A percentile compares a stretch with the other conserved stretches of the same genome.
Conservation (phyloP, 2,797 vertebrate species). For the Silurus lanzhouensis region DNA sequence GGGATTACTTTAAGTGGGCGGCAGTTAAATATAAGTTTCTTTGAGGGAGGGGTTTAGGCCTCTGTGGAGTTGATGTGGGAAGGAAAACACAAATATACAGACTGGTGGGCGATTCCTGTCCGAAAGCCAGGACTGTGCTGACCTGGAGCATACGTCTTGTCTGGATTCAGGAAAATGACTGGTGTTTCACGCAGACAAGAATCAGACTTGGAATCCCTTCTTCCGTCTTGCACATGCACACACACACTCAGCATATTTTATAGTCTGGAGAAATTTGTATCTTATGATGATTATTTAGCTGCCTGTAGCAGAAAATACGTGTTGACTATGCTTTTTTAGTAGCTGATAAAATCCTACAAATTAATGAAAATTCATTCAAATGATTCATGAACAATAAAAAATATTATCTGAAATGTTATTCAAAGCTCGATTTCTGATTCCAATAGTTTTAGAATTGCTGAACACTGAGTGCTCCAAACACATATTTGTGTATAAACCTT, state of each 20-base stretch:
- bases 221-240: neutral
- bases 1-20: conserved; percentile 41
- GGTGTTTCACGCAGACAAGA: conserved; percentile 22
- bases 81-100: conserved; percentile 29
- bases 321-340: neutral
- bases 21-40: conserved; percentile 45
- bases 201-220: conserved; percentile 8
- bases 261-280: neutral
- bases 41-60: conserved; percentile 22
- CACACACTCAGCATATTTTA: conserved; percentile 1
- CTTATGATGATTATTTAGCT: neutral
- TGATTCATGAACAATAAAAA: neutral
- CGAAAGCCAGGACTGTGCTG: conserved; percentile 24
- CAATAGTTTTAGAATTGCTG: neutral
- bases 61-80: conserved; percentile 36
- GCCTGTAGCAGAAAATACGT: neutral
- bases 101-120: conserved; percentile 28
- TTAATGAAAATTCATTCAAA: conserved; percentile 3
- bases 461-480: neutral
- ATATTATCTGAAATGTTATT: neutral
- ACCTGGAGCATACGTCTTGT: conserved; percentile 11
- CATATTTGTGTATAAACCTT: neutral
- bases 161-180: conserved; percentile 18
- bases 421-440: neutral
- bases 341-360: neutral